These are phyloP conservation scores for human DNA, from an alignment of 2,113 vertebrate species.

Conservation along the genomic window DNA sequence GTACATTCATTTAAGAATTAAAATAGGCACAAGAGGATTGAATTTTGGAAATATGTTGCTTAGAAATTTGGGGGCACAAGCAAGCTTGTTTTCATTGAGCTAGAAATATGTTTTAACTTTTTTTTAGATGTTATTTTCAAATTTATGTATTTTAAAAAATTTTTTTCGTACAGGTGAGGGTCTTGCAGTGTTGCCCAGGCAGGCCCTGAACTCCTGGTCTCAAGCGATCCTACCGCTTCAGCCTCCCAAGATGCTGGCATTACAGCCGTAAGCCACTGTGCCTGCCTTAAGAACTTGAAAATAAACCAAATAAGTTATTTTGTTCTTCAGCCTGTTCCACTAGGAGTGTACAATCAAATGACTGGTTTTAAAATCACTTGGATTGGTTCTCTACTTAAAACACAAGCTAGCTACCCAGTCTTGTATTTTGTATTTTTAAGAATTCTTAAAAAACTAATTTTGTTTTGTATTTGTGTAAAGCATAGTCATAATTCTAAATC, in stretches of 20 bases:
- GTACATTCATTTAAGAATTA: neutral
- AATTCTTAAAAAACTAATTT: neutral
- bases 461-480: neutral
- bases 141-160: neutral
- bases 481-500: neutral
- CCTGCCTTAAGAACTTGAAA: too few species aligned
- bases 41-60: neutral
- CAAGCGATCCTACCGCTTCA: neutral
- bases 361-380: neutral
- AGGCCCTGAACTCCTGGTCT: neutral
- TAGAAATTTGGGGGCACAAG: neutral
- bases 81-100: conserved; percentile 11
- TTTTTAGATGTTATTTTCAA: neutral
- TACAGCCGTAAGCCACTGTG: too few species aligned
- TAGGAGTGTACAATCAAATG: neutral
- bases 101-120: neutral
- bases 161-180: too few species aligned
- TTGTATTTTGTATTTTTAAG: neutral
- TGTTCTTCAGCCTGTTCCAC: neutral
- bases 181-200: neutral
- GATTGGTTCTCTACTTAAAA: neutral
- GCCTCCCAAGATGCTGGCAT: too few species aligned
- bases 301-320: neutral
- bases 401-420: neutral
- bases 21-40: neutral